phyloP scores from a whole-genome alignment of 2,888 invertebrate species.

The Netelia virgata region DNA sequence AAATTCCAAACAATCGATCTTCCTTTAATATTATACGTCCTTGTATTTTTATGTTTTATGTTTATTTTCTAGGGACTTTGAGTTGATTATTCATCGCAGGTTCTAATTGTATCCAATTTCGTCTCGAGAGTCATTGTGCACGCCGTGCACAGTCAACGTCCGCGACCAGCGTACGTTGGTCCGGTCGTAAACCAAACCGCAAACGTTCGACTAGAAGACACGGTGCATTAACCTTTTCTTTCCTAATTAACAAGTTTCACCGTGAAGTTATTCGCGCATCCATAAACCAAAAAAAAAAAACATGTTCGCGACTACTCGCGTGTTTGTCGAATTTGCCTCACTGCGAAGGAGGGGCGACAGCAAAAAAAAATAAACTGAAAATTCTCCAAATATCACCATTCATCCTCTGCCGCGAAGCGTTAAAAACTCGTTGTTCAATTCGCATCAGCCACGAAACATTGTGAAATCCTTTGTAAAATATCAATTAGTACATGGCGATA shows the following conservation, averaged over 20 bases:
- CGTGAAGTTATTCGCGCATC: conserved; percentile 21
- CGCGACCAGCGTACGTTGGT: neutral
- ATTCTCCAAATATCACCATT: conserved; percentile 16
- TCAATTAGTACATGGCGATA: conserved; percentile 8
- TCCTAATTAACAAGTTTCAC: conserved; percentile 45
- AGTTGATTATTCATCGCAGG: neutral
- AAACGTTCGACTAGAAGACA: neutral
- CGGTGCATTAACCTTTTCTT: conserved; percentile 10
- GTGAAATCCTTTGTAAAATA: conserved; percentile 20
- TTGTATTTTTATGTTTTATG: neutral
- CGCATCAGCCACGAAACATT: neutral
- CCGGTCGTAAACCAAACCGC: neutral
- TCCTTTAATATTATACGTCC: neutral
- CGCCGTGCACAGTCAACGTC: neutral
- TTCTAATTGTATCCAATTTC: conserved; percentile 15
- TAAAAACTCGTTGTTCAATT: conserved; percentile 15
- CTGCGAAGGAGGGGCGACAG: neutral
- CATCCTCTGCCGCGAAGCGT: neutral
- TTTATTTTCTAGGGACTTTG: neutral
- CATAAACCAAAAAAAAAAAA: neutral
- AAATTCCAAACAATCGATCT: neutral
- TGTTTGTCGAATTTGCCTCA: conserved; percentile 1
- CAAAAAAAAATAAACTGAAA: conserved; percentile 5
- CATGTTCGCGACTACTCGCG: neutral
- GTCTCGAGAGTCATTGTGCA: conserved; percentile 4